Evolutionary conservation across 2,797 vertebrate genomes (phyloP), one percentile per base, ranked within the genome.

Genomic region (Amphiprion clarkii): DNA sequence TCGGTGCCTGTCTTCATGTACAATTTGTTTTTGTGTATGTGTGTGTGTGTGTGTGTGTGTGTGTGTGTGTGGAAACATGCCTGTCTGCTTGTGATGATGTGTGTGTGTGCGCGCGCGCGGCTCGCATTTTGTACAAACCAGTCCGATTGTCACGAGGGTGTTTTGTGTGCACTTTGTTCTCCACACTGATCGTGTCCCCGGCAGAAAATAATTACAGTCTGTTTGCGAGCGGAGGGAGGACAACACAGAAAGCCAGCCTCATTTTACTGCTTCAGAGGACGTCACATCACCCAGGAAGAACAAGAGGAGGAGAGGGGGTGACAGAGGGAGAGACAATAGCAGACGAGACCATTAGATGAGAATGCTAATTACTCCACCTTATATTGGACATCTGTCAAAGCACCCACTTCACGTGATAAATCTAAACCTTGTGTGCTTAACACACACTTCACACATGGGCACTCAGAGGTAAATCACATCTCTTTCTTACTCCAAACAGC

Each of bases 81-180:
- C 44, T 62, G 79, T 73, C 56, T 46, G 65, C 83, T 70, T 86
- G 83, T 88, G 88, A 86, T 78, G 74, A 79, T 3, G 39, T 19
- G n/a, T 63, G 40, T 49, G 10, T 58, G 51, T 63, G 29, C 64
- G 42, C 59, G 49, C 52, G 58, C 46, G 84, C 76, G 70, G 88
- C 86, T 84, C 86, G 84, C 86, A 82, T 92, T 92, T 91, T 89
- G 79, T 89, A 89, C 78, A 87, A 87, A 91, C 89, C 87, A 89
- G 87, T 87, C 85, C 78, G 81, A 88, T 82, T 82, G 88, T 93
- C 88, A 82, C 87, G 60, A 85, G 87, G 67, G 82, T 91, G 92
- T 93, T 94, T 94, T 90, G 89, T 83, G 84, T 87, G 85, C 90
- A 93, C 93, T 95, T 95, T 96, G 94, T 95, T 95, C 94, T 94